Evolutionary conservation across 2,113 vertebrate genomes (phyloP).

Genomic region (Sylvilagus bachmani): DNA sequence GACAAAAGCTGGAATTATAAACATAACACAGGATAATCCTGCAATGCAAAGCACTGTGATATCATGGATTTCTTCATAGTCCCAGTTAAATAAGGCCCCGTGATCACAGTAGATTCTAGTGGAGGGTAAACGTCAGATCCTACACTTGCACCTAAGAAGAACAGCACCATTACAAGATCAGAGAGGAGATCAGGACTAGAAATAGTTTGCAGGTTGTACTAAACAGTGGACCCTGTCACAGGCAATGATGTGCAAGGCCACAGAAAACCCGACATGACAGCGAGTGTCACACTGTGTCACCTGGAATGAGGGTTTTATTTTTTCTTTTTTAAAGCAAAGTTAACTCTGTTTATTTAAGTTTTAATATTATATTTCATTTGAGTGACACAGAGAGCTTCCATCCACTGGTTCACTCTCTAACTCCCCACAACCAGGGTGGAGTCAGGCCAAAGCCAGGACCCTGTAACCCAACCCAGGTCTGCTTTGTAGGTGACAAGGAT

Average conservation of each 20-base stretch:
- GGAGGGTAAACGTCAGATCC: background rate
- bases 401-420: too few relatives aligned
- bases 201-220: background rate
- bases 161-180: background rate
- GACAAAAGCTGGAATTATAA: constrained; percentile 47
- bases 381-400: too few relatives aligned
- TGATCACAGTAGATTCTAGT: background rate
- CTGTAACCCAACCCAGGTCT: too few relatives aligned
- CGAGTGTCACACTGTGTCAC: background rate
- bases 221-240: background rate
- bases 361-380: too few relatives aligned
- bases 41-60: background rate
- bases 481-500: too few relatives aligned
- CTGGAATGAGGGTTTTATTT: background rate
- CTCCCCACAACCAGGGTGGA: too few relatives aligned
- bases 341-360: too few relatives aligned
- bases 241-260: background rate
- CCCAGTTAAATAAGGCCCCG: background rate
- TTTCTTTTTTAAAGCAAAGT: too few relatives aligned
- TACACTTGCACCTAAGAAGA: background rate
- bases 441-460: too few relatives aligned
- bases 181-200: background rate
- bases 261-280: background rate
- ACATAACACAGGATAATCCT: background rate
- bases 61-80: background rate